Conservation (phyloP, 1,140 invertebrate species). For the Zaprionus kolodkinae region DNA sequence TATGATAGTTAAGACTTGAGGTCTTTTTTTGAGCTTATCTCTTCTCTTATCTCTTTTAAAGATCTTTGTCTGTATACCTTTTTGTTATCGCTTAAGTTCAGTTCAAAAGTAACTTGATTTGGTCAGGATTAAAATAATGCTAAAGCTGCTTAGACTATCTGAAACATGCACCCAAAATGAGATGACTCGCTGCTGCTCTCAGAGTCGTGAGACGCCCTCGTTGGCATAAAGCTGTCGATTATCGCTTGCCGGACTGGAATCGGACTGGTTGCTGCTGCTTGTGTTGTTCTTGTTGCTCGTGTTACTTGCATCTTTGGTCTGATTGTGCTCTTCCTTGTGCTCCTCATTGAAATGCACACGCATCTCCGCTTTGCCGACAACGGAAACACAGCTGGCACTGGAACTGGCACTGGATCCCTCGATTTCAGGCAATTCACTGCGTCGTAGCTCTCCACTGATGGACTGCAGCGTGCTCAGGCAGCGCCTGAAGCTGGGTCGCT, state of each 20-base stretch:
- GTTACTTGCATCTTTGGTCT: conserved; percentile 19
- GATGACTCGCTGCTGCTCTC: not conserved
- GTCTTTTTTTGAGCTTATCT: not conserved
- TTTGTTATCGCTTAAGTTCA: conserved; percentile 9
- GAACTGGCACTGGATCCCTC: conserved; percentile 11
- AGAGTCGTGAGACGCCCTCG: conserved; percentile 73
- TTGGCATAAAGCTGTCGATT: conserved; percentile 65
- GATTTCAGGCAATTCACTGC: conserved; percentile 35
- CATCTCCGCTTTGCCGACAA: conserved; percentile 17
- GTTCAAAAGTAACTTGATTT: conserved; percentile 30
- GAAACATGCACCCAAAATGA: not conserved
- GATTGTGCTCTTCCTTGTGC: conserved; percentile 5
- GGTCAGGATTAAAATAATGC: conserved; percentile 17
- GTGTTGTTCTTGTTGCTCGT: not conserved
- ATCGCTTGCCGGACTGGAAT: conserved; percentile 3
- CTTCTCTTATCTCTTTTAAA: not conserved
- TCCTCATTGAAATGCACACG: conserved; percentile 58
- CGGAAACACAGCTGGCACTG: not conserved
- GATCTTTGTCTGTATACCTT: not conserved
- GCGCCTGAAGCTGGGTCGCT: conserved; percentile 91
- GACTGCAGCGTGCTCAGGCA: conserved; percentile 88
- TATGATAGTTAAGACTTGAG: conserved; percentile 9
- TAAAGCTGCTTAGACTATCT: conserved; percentile 6
- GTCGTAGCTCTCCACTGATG: conserved; percentile 63
- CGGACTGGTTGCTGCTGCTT: not conserved